Percentiles rank a stretch among this genome's conserved stretches.
Evolutionary conservation across 1,140 invertebrate species (phyloP).

Genomic region (Muscidifurax raptorellus): DNA sequence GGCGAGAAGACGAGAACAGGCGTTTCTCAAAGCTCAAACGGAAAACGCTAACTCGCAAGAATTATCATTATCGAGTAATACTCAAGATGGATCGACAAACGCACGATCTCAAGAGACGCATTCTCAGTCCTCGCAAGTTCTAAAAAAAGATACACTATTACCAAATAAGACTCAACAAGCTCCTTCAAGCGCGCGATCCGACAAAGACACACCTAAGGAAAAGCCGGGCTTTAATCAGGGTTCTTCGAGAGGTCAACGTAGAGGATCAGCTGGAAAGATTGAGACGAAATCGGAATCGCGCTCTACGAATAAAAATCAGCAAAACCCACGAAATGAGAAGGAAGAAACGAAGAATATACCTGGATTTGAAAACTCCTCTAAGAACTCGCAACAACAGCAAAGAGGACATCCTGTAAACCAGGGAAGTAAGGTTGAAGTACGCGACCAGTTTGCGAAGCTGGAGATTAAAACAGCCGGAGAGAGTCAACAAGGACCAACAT

Average conservation of each 20-base stretch:
- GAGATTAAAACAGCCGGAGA: neutral
- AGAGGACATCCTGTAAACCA: neutral
- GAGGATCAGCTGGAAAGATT: neutral
- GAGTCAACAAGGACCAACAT: neutral
- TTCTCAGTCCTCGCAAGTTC: neutral
- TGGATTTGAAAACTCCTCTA: neutral
- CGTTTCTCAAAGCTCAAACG: conserved; percentile 49
- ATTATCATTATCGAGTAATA: neutral
- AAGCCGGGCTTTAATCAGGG: neutral
- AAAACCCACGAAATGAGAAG: neutral
- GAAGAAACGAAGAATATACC: neutral
- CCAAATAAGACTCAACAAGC: conserved; percentile 1
- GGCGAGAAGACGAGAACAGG: conserved; percentile 55
- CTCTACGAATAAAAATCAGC: neutral
- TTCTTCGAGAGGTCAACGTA: neutral
- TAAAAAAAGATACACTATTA: neutral
- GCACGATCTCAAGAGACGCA: neutral
- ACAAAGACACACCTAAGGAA: conserved; percentile 22
- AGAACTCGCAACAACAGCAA: neutral
- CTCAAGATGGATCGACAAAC: neutral
- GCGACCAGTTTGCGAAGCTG: neutral
- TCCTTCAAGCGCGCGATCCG: neutral
- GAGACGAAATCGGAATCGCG: neutral
- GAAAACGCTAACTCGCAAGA: neutral
- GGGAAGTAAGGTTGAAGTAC: neutral